phyloP scores from a whole-genome alignment of 2,797 vertebrate species.

The Xenopus petersii region DNA sequence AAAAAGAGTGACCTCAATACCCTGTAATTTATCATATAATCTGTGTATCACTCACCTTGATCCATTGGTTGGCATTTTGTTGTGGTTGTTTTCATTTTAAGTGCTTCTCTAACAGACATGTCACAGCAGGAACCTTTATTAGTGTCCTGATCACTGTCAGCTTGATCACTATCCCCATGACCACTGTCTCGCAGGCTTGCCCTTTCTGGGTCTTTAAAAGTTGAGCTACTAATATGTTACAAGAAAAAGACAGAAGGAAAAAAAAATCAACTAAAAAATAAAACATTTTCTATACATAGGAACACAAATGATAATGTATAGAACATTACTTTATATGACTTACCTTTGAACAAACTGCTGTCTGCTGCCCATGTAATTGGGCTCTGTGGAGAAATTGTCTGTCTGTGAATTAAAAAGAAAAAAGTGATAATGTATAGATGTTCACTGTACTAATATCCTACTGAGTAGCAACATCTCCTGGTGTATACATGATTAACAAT shows the following conservation, averaged over 20 bases:
- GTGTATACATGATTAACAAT: constrained; percentile 88
- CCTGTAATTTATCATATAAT: no score
- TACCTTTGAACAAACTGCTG: constrained; percentile 99
- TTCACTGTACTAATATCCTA: constrained; percentile 79
- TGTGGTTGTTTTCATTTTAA: constrained; percentile 95
- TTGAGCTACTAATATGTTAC: constrained; percentile 85
- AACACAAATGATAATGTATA: constrained; percentile 58
- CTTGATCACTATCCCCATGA: constrained; percentile 98
- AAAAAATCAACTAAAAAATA: constrained; percentile 10
- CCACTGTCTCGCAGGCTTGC: constrained; percentile 98
- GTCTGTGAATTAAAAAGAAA: constrained; percentile 83
- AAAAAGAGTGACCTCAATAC: no score
- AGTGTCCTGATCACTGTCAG: constrained; percentile 99
- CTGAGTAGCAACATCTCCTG: constrained; percentile 84
- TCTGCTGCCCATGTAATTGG: constrained; percentile 99
- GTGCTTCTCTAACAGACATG: constrained; percentile 98
- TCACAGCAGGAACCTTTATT: constrained; percentile 99
- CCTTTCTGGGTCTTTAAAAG: constrained; percentile 98
- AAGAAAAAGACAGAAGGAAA: constrained; percentile 45
- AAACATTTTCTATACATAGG: background rate
- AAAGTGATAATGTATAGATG: constrained; percentile 70
- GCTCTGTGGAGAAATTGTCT: constrained; percentile 99
- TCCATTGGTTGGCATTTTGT: constrained; percentile 90
- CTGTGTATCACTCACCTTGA: constrained; percentile 83
- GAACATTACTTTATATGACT: constrained; percentile 82